Percentiles rank a stretch among this genome's conserved stretches.
phyloP scores from a whole-genome alignment of 2,797 vertebrate species.

The Trachurus trachurus region DNA sequence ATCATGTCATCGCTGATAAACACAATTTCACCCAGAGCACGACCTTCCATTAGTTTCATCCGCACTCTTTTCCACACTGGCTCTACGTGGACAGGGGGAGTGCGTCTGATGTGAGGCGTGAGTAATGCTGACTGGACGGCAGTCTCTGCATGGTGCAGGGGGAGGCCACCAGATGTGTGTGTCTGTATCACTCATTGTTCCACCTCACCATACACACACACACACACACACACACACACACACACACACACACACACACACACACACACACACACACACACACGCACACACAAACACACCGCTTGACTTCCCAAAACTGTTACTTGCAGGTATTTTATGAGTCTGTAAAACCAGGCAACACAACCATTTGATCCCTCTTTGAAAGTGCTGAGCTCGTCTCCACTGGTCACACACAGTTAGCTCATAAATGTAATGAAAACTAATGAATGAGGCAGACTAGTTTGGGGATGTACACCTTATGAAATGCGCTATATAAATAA shows the following conservation, averaged over 20 bases:
- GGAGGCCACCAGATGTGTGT: slow-evolving; percentile 67
- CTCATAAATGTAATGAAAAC: slow-evolving; percentile 47
- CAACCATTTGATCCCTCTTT: slow-evolving; percentile 59
- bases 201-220: slow-evolving; percentile 12
- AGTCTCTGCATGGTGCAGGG: slow-evolving; percentile 57
- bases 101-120: slow-evolving; percentile 41
- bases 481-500: too few species aligned
- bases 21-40: not conserved
- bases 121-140: slow-evolving; percentile 76
- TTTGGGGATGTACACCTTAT: not conserved
- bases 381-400: slow-evolving; percentile 67
- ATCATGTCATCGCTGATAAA: not conserved
- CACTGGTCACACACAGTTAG: slow-evolving; percentile 33
- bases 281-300: slow-evolving; percentile 33
- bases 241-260: slow-evolving; percentile 25
- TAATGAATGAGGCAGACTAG: slow-evolving; percentile 24
- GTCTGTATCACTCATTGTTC: slow-evolving; percentile 52
- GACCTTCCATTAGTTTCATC: not conserved
- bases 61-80: slow-evolving; percentile 1
- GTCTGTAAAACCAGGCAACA: slow-evolving; percentile 56
- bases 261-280: slow-evolving; percentile 22
- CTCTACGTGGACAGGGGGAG: slow-evolving; percentile 38
- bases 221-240: slow-evolving; percentile 29
- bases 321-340: slow-evolving; percentile 69
- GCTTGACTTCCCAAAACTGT: slow-evolving; percentile 26